Base-by-base conservation (phyloP, 1,140 invertebrate genomes). In the Drosophila setifemur region DNA sequence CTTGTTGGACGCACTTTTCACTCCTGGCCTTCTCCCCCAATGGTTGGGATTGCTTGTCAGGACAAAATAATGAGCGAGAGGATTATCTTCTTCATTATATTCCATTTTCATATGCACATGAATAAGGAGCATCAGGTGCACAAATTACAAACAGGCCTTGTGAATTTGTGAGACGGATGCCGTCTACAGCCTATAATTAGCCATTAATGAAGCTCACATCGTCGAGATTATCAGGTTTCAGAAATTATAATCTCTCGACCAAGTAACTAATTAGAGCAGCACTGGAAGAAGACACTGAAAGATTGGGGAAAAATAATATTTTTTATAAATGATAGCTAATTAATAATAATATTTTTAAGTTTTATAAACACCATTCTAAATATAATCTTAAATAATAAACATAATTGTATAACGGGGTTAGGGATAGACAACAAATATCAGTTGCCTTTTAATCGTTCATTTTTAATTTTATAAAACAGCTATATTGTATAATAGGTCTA, bases 141-240 rank as follows among this genome's bases (percentile, higher is more conserved):
- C 26, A 19, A 61, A 26, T 58, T 53, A 44, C 12, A 23, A 28
- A 23, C 29, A 47, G 6, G 9, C 9, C 26, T 8, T 37, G 33
- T 5, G 16, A 16, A 16, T 9, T 7, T 8, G 7, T 1, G 33
- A 8, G 1, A 3, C 14, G 19, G 19, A n/a, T 1, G 2, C 16
- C 14, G 12, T 37, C 16, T 5, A 3, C 8, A 14, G 2, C 14
- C 16, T 37, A 8, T 12, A 61, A 70, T 63, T 55, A 48, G 21
- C 45, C 49, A 74, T 68, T 74, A 54, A 68, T 52, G 48, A 61
- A 43, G 26, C 66, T 54, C 54, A 33, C 35, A 45, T 21, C 42
- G 16, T 8, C 7, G 11, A 44, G 49, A 47, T 67, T 67, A 69
- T 55, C 9, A 39, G 31, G 11, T 28, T 23, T 42, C 16, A 8